phyloP scores from a whole-genome alignment of 1,140 invertebrate species.

The Lethrus apterus region DNA sequence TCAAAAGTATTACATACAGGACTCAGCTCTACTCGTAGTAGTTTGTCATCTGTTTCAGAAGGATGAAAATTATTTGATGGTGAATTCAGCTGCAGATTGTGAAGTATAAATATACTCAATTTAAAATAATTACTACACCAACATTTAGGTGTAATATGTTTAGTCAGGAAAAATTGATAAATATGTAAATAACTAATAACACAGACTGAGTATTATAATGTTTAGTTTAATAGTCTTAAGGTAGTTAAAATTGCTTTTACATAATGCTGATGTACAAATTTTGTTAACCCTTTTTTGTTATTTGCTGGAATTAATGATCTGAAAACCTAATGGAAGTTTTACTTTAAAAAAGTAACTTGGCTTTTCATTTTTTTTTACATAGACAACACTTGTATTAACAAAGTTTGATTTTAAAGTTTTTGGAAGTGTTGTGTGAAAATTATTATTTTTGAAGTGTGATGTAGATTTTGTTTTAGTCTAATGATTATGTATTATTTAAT shows the following conservation, averaged over 20 bases:
- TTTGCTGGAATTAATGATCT: no score
- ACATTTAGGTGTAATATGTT: background rate
- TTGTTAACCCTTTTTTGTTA: slow-evolving; percentile 4
- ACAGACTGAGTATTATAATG: slow-evolving; percentile 12
- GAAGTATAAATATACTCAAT: background rate
- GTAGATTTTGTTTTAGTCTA: slow-evolving; percentile 13
- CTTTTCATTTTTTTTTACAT: slow-evolving; percentile 5
- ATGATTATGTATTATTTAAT: slow-evolving; percentile 13
- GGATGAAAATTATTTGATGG: slow-evolving; percentile 38
- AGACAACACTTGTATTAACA: slow-evolving; percentile 1
- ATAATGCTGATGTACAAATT: slow-evolving; percentile 12
- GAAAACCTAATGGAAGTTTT: background rate
- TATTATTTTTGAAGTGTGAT: slow-evolving; percentile 2
- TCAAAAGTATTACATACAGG: slow-evolving; percentile 40
- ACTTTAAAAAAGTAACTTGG: slow-evolving; percentile 4
- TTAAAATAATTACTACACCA: background rate
- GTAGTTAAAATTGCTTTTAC: slow-evolving; percentile 4
- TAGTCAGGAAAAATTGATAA: slow-evolving; percentile 2
- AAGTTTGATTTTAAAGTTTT: background rate
- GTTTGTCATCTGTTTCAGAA: slow-evolving; percentile 59
- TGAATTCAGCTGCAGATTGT: background rate
- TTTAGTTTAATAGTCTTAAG: slow-evolving; percentile 4
- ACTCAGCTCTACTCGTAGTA: slow-evolving; percentile 59
- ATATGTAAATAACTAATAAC: slow-evolving; percentile 12
- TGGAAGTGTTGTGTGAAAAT: background rate